A percentile compares a stretch with the other conserved stretches of the same genome.
phyloP scores from a whole-genome alignment of 2,113 vertebrate species.

The Paracanthobrama guichenoti region DNA sequence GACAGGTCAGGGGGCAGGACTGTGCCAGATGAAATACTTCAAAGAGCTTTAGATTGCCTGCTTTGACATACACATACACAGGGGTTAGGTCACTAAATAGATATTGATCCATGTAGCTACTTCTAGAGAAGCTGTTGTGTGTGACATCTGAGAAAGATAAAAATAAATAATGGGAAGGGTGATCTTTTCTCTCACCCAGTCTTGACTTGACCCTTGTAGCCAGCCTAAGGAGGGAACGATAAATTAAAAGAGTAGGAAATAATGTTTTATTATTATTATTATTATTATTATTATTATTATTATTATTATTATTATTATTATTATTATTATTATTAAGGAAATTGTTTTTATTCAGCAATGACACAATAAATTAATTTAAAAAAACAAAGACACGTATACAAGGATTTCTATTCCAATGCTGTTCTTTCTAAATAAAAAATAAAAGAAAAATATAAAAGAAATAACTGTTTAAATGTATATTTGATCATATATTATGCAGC shows the following conservation, averaged over 20 bases:
- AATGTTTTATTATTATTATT: too few species aligned
- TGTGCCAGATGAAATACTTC: conserved; percentile 69
- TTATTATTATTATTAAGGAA: too few species aligned
- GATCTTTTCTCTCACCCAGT: conserved; percentile 52
- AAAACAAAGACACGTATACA: not conserved
- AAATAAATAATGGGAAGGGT: conserved; percentile 61
- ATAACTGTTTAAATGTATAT: not conserved
- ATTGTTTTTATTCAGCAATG: not conserved
- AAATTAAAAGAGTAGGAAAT: conserved; percentile 7
- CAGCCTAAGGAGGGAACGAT: not conserved
- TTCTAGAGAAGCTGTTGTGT: conserved; percentile 54
- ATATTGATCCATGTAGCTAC: conserved; percentile 70
- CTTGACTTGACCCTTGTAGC: conserved; percentile 50
- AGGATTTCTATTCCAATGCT: not conserved
- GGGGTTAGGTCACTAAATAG: conserved; percentile 72
- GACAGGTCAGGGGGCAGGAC: conserved; percentile 67
- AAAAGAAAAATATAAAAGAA: too few species aligned
- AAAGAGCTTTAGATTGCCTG: conserved; percentile 68
- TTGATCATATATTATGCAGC: not conserved
- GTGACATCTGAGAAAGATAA: conserved; percentile 61
- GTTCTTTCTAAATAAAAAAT: not conserved
- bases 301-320: too few species aligned
- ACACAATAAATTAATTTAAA: not conserved
- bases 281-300: too few species aligned
- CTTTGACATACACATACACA: conserved; percentile 64